These are phyloP conservation scores for Edolisoma coerulescens DNA, from an alignment of 2,113 vertebrate species.

Conservation along the genomic window DNA sequence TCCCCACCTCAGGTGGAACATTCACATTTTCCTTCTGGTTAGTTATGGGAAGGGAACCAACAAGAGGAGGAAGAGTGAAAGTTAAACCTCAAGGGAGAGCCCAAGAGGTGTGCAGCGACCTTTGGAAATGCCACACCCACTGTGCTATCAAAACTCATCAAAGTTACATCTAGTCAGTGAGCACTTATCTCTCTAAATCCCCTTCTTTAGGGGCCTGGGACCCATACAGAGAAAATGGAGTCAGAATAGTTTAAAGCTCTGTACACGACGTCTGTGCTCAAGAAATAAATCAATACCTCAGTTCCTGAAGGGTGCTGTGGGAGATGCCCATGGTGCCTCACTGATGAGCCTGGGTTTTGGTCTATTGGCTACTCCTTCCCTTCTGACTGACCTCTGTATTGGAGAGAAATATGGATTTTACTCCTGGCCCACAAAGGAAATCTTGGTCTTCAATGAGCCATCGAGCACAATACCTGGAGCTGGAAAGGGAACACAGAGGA, in stretches of 20 bases:
- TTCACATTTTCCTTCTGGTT: neutral
- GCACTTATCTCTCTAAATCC: neutral
- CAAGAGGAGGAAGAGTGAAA: neutral
- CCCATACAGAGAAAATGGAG: neutral
- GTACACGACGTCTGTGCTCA: neutral
- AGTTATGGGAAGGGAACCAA: neutral
- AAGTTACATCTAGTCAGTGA: neutral
- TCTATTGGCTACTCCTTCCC: neutral
- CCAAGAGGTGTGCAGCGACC: neutral
- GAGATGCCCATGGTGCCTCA: neutral
- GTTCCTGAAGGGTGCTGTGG: neutral
- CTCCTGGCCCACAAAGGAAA: neutral
- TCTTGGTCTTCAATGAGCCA: neutral
- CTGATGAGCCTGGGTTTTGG: neutral
- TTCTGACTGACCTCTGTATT: neutral
- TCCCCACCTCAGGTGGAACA: neutral
- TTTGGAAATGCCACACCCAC: neutral
- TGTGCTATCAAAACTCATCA: neutral
- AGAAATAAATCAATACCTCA: neutral
- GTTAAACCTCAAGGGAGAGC: neutral
- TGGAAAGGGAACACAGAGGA: neutral
- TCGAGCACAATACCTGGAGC: neutral
- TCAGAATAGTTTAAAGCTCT: neutral
- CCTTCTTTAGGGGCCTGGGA: neutral
- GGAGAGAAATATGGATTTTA: neutral